A percentile compares a stretch with the other conserved stretches of the same genome.
These are phyloP conservation scores for Vannuccia rotundouncinata DNA, from an alignment of 2,888 invertebrate genomes.

Conservation along the genomic window DNA sequence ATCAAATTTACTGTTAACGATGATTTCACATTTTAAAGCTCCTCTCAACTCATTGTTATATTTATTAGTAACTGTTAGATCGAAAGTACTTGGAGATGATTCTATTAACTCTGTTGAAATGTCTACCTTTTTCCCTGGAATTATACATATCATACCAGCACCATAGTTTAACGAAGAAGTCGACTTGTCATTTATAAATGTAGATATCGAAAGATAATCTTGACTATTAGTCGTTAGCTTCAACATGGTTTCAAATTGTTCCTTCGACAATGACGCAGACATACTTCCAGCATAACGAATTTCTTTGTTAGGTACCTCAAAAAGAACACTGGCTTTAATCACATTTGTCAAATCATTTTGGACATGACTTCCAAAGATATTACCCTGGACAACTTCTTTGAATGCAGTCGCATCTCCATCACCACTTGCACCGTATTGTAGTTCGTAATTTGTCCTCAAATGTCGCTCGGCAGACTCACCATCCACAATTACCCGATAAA, in stretches of 20 bases:
- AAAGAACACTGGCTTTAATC: background rate
- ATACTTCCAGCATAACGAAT: background rate
- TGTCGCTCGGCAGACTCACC: constrained; percentile 21
- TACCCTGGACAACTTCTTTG: background rate
- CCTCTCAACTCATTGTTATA: background rate
- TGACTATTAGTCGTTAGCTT: background rate
- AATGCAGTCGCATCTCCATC: background rate
- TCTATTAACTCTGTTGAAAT: background rate
- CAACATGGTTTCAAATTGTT: background rate
- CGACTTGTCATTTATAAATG: background rate
- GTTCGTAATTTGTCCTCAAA: background rate
- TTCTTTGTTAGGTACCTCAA: background rate
- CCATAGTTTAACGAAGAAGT: background rate
- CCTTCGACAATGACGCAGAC: background rate
- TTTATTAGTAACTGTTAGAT: background rate
- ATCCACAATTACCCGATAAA: background rate
- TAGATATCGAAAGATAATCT: background rate
- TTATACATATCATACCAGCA: background rate
- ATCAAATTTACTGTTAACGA: background rate
- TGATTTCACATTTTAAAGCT: background rate
- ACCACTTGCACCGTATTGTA: constrained; percentile 1
- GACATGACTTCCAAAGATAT: constrained; percentile 1
- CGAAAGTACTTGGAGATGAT: background rate
- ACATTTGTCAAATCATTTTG: background rate
- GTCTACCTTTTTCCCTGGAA: background rate